Evolutionary conservation across 2,888 invertebrate genomes (phyloP).

Genomic region (Habroteleia sp.): DNA sequence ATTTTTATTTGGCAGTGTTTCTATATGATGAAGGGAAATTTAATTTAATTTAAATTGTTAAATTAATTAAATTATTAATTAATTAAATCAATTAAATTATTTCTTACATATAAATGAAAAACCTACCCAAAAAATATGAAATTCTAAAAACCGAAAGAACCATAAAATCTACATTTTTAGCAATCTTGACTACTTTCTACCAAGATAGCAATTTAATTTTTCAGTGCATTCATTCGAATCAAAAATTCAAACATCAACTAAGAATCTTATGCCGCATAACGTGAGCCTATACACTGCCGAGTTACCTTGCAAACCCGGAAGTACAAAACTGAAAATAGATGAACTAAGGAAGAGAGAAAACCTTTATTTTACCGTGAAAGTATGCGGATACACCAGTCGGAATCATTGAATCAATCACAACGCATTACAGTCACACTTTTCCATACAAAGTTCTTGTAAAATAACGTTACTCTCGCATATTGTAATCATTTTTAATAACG

Average conservation of each 20-base stretch:
- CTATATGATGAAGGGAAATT: no score
- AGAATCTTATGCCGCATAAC: slow-evolving; percentile 21
- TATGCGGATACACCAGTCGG: slow-evolving; percentile 7
- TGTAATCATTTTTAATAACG: no score
- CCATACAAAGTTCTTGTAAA: slow-evolving; percentile 6
- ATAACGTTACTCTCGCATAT: slow-evolving; percentile 14
- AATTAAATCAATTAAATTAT: no score
- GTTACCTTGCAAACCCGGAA: slow-evolving; percentile 28
- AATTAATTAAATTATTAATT: no score
- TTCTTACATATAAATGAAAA: no score
- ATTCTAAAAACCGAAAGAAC: slow-evolving; percentile 9
- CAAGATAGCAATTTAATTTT: slow-evolving; percentile 30
- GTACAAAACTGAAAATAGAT: slow-evolving; percentile 26
- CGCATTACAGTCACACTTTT: slow-evolving; percentile 6
- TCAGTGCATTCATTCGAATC: slow-evolving; percentile 20
- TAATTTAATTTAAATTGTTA: no score
- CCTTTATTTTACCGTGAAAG: slow-evolving; percentile 11
- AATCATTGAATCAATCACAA: slow-evolving; percentile 12
- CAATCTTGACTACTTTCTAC: no score
- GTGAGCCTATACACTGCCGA: slow-evolving; percentile 1
- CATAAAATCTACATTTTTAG: slow-evolving; percentile 28
- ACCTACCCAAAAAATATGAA: no score
- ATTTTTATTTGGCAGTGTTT: no score
- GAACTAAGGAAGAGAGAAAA: neutral
- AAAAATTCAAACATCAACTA: slow-evolving; percentile 16